Evolutionary conservation across 2,113 vertebrate genomes (phyloP), one percentile per base, ranked within the genome.

Genomic region (Castor canadensis): DNA sequence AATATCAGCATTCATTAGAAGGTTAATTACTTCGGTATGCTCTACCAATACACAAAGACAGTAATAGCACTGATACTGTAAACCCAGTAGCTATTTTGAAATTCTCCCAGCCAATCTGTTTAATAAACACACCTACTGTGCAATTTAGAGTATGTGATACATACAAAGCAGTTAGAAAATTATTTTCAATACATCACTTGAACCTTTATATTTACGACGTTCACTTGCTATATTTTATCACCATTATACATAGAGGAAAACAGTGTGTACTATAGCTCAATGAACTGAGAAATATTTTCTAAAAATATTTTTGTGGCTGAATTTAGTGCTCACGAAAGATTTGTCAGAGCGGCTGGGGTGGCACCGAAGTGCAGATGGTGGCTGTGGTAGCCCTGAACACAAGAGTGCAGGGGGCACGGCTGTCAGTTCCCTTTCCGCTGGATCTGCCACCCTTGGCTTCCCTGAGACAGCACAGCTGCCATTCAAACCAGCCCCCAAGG

Each of bases 141-240:
- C 98, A 98, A 98, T 97, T 98, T 98, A 94, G 98, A 98, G 98
- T 98, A 98, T 97, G 98, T 97, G 97, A 96, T 98, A 98, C 98
- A 98, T 98, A 98, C 98, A 98, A 98, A 98, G 98, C 98, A 98
- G 97, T 98, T 98, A 98, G 98, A 98, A 98, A 98, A 98, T 98
- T 98, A 98, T 98, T 98, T 98, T 98, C 98, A 98, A 98, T 98
- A 98, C 97, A 98, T 98, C 98, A 98, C 98, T 98, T 97, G 98
- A 98, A 98, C 98, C 97, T 98, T 98, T 98, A 98, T 98, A 98
- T 97, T 98, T 98, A 98, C 97, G 98, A 99, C 98, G 98, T 98
- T 98, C 98, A 98, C 98, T 98, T 97, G 98, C 98, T 98, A 98
- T 98, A 97, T 98, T 98, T 98, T 91, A 96, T 97, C 98, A 98